These are phyloP conservation scores for Oriolus oriolus DNA, from an alignment of 2,113 vertebrate genomes.

Conservation along the genomic window DNA sequence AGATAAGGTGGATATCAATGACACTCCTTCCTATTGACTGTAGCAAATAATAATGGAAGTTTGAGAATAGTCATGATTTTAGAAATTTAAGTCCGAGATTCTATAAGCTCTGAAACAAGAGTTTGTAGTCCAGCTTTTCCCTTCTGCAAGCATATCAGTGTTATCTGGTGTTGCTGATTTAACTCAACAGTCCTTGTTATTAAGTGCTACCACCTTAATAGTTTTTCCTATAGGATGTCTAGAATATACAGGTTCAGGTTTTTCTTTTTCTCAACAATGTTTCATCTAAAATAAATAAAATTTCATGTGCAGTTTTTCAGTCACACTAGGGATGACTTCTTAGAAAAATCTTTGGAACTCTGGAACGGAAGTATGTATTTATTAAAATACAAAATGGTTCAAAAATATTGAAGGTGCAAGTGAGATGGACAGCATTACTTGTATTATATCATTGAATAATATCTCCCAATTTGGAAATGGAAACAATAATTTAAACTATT, in stretches of 20 bases:
- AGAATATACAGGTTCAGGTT: neutral
- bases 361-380: neutral
- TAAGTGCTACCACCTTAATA: neutral
- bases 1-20: neutral
- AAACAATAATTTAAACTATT: neutral
- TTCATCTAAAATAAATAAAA: neutral
- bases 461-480: neutral
- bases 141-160: neutral
- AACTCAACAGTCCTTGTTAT: neutral
- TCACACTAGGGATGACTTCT: neutral
- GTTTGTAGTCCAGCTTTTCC: neutral
- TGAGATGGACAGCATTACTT: neutral
- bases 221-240: neutral
- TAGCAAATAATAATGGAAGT: neutral
- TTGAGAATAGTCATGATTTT: neutral
- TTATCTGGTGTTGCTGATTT: neutral
- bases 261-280: neutral
- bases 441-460: neutral
- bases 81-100: neutral
- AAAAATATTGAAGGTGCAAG: neutral
- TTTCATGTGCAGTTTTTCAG: neutral
- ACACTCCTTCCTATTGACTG: neutral
- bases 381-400: neutral
- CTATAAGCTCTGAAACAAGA: neutral
- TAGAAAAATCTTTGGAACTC: neutral